Conservation (phyloP, 2,797 vertebrate genomes). For the Parauchenoglanis ngamensis region DNA sequence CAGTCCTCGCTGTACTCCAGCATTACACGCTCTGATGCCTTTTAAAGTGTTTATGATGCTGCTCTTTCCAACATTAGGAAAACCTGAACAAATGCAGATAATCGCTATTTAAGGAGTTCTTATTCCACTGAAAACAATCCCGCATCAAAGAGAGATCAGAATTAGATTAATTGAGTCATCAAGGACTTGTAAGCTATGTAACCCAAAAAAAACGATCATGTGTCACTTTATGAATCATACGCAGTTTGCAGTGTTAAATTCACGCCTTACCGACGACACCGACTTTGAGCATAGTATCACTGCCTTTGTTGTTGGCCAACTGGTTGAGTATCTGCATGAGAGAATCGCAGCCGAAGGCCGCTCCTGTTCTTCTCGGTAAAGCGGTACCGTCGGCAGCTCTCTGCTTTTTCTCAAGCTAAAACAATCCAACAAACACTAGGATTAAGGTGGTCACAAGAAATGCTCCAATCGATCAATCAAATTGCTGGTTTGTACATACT, state of each 20-base stretch:
- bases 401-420: constrained; percentile 71
- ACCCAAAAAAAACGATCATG: constrained; percentile 64
- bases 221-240: constrained; percentile 58
- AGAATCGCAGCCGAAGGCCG: constrained; percentile 73
- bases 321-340: constrained; percentile 79
- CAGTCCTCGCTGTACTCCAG: constrained; percentile 82
- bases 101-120: neutral
- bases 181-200: constrained; percentile 43
- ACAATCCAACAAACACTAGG: constrained; percentile 35
- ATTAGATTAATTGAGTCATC: constrained; percentile 74
- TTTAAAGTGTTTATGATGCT: constrained; percentile 93
- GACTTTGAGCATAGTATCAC: constrained; percentile 76
- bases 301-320: constrained; percentile 60
- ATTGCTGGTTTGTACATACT: constrained; percentile 62
- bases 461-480: too few species aligned
- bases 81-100: constrained; percentile 73
- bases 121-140: neutral
- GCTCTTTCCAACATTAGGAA: constrained; percentile 97
- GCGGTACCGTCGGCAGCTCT: constrained; percentile 63
- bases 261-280: constrained; percentile 84
- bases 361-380: constrained; percentile 70
- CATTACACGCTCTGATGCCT: constrained; percentile 79
- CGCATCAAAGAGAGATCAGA: constrained; percentile 68
- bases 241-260: neutral
- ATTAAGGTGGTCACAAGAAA: neutral